Evolutionary conservation across 2,888 invertebrate genomes (phyloP).

Genomic region (Rhagophthalmus giganteus): DNA sequence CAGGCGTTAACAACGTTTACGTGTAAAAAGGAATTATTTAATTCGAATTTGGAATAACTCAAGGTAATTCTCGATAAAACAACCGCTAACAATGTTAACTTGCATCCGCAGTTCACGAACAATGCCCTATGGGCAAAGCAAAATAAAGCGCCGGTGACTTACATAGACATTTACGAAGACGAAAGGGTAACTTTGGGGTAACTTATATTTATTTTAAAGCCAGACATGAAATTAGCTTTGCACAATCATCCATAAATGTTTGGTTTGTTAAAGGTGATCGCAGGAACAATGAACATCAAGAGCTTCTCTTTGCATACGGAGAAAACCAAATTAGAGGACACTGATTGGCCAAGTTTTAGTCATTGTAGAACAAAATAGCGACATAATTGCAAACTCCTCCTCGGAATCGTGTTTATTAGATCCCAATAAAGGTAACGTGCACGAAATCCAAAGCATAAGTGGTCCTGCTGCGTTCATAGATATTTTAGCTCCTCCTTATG

Average conservation of each 20-base stretch:
- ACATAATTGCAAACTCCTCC: slow-evolving; percentile 30
- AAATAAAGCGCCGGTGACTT: slow-evolving; percentile 77
- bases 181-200: slow-evolving; percentile 71
- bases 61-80: slow-evolving; percentile 67
- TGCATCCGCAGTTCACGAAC: slow-evolving; percentile 61
- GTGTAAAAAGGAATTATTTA: slow-evolving; percentile 60
- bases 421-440: slow-evolving; percentile 72
- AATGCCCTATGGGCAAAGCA: slow-evolving; percentile 56
- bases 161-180: slow-evolving; percentile 83
- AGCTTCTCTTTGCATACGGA: slow-evolving; percentile 55
- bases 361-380: no score
- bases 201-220: slow-evolving; percentile 74
- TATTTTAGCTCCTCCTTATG: slow-evolving; percentile 90
- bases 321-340: slow-evolving; percentile 5
- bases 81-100: slow-evolving; percentile 69
- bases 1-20: slow-evolving; percentile 76
- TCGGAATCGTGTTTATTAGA: slow-evolving; percentile 67
- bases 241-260: slow-evolving; percentile 94
- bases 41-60: slow-evolving; percentile 67
- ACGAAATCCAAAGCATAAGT: slow-evolving; percentile 76
- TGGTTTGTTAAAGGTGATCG: slow-evolving; percentile 79
- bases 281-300: slow-evolving; percentile 68
- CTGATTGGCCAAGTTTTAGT: no score
- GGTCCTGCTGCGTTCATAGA: slow-evolving; percentile 90
- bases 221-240: slow-evolving; percentile 80